A percentile compares a stretch with the other conserved stretches of the same genome.
Evolutionary conservation across 1,140 invertebrate species (phyloP).

Genomic region (Carposina sasakii): DNA sequence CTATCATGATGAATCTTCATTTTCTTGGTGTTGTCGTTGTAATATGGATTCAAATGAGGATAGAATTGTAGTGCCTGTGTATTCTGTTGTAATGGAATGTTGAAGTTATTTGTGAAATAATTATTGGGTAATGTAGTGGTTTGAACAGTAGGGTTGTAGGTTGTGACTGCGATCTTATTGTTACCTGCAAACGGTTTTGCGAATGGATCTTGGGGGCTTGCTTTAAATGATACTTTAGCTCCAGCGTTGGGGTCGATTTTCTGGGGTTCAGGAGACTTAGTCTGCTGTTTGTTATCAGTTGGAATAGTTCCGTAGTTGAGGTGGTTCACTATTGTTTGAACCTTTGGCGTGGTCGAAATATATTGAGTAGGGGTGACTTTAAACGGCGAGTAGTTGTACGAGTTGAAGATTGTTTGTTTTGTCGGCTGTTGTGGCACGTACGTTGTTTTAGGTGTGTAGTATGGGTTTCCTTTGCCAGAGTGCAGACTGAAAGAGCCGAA

Average conservation of each 20-base stretch:
- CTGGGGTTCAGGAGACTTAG: constrained; percentile 37
- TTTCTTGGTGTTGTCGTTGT: no score
- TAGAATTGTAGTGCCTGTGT: constrained; percentile 23
- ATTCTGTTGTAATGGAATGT: constrained; percentile 25
- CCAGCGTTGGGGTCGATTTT: constrained; percentile 58
- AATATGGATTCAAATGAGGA: no score
- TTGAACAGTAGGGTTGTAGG: constrained; percentile 54
- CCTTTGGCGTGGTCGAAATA: constrained; percentile 49
- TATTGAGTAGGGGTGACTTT: constrained; percentile 50
- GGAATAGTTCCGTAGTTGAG: constrained; percentile 40
- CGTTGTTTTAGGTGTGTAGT: constrained; percentile 47
- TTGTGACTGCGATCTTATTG: constrained; percentile 44
- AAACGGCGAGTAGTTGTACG: constrained; percentile 49
- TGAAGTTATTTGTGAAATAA: constrained; percentile 30
- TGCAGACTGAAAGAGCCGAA: constrained; percentile 67
- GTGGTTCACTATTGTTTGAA: constrained; percentile 46
- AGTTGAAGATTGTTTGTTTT: constrained; percentile 59
- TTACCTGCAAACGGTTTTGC: constrained; percentile 40
- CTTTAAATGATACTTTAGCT: constrained; percentile 52
- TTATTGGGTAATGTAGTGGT: constrained; percentile 43
- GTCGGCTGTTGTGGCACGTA: constrained; percentile 48
- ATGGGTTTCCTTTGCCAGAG: constrained; percentile 59
- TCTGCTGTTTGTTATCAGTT: constrained; percentile 44
- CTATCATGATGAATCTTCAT: constrained; percentile 46
- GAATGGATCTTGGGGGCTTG: constrained; percentile 66